phyloP scores from a whole-genome alignment of 2,888 invertebrate species.

The Scrobipalpa costella region DNA sequence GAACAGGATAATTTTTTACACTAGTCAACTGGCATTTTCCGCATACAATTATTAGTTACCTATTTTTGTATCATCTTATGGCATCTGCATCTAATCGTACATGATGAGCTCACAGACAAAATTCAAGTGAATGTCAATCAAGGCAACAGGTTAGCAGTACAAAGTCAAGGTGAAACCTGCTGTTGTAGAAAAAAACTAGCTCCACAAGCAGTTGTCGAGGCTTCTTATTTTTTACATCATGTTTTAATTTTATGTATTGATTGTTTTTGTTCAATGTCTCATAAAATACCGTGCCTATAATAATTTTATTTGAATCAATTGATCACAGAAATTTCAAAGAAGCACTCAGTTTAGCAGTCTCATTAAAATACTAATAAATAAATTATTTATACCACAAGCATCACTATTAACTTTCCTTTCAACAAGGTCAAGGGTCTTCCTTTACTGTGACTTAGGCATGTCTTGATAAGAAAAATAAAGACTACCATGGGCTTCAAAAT shows the following conservation, averaged over 20 bases:
- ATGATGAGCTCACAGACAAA: background rate
- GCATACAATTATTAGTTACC: background rate
- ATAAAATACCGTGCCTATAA: constrained; percentile 40
- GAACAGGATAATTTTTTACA: too few species aligned
- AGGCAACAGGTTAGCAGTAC: constrained; percentile 20
- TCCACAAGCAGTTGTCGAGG: constrained; percentile 53
- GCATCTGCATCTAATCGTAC: background rate
- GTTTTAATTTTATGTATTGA: constrained; percentile 52
- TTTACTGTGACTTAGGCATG: constrained; percentile 33
- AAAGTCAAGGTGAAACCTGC: constrained; percentile 43
- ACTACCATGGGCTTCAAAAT: constrained; percentile 54
- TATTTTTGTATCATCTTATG: background rate
- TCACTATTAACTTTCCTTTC: constrained; percentile 51
- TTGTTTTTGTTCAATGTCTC: constrained; percentile 62
- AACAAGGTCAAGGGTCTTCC: constrained; percentile 61
- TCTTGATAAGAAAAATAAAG: constrained; percentile 36
- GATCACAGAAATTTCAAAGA: constrained; percentile 33
- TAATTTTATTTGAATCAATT: constrained; percentile 21
- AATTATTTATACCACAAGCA: constrained; percentile 38
- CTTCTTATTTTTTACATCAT: constrained; percentile 49
- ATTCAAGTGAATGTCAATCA: constrained; percentile 24
- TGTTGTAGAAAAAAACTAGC: constrained; percentile 81
- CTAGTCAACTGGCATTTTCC: background rate
- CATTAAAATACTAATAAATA: constrained; percentile 47
- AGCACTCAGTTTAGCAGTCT: constrained; percentile 51